These are phyloP conservation scores for Pituophis catenifer DNA, from an alignment of 2,113 vertebrate species.

Conservation along the genomic window DNA sequence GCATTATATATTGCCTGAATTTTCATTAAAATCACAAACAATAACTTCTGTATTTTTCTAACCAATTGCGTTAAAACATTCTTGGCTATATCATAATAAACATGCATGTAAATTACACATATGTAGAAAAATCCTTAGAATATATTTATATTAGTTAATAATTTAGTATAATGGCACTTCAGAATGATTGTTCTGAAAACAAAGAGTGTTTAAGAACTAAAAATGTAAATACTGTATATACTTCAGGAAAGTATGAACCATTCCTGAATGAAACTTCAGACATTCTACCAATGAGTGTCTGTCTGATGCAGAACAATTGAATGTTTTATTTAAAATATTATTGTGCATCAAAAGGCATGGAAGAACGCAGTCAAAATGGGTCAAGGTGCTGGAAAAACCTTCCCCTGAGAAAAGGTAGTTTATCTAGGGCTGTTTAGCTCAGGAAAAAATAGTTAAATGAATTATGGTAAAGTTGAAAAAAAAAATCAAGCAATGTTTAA, in stretches of 20 bases:
- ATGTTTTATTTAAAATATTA: neutral
- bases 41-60: neutral
- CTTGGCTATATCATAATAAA: neutral
- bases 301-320: neutral
- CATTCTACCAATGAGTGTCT: neutral
- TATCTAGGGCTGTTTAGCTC: neutral
- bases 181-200: neutral
- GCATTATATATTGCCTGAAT: too few relatives aligned
- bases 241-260: neutral
- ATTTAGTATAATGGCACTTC: neutral
- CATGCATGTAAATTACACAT: neutral
- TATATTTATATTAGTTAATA: neutral
- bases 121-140: neutral
- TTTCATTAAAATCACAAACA: neutral
- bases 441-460: neutral
- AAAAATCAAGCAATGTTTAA: neutral
- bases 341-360: neutral
- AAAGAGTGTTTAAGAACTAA: neutral
- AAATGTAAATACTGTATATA: neutral
- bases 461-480: neutral
- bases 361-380: neutral
- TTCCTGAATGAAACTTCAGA: neutral
- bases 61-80: neutral
- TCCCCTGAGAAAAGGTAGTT: neutral
- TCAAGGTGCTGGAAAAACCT: neutral